Percentiles rank a stretch among this genome's conserved stretches.
phyloP scores from a whole-genome alignment of 1,140 invertebrate genomes.

The Portunus trituberculatus region DNA sequence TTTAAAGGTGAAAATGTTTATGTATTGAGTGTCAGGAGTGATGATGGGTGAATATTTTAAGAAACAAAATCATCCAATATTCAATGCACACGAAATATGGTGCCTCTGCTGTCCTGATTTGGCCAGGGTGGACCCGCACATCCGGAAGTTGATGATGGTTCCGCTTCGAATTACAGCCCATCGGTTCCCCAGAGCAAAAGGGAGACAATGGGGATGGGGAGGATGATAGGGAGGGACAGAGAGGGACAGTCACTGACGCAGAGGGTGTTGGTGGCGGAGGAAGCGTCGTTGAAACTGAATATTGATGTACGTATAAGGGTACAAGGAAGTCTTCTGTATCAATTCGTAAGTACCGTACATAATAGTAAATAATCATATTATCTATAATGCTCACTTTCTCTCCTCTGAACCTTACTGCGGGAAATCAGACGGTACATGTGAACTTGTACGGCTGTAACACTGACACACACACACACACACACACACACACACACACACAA shows the following conservation, averaged over 20 bases:
- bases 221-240: background rate
- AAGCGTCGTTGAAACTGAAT: background rate
- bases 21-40: background rate
- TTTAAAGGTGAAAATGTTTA: background rate
- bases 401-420: background rate
- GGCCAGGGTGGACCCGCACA: conserved; percentile 28
- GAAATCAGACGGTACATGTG: background rate
- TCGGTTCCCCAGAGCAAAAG: background rate
- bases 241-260: background rate
- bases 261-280: background rate
- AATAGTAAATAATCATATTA: background rate
- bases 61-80: background rate
- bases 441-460: background rate
- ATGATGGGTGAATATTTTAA: background rate
- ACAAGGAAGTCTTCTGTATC: background rate
- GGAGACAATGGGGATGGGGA: background rate
- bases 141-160: conserved; percentile 41
- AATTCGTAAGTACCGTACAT: background rate
- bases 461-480: background rate
- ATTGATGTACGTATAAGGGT: background rate
- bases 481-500: background rate
- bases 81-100: background rate
- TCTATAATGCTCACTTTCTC: background rate
- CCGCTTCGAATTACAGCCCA: conserved; percentile 25
- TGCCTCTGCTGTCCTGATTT: background rate